phyloP scores from a whole-genome alignment of 2,797 vertebrate species.

The Falco concolor region DNA sequence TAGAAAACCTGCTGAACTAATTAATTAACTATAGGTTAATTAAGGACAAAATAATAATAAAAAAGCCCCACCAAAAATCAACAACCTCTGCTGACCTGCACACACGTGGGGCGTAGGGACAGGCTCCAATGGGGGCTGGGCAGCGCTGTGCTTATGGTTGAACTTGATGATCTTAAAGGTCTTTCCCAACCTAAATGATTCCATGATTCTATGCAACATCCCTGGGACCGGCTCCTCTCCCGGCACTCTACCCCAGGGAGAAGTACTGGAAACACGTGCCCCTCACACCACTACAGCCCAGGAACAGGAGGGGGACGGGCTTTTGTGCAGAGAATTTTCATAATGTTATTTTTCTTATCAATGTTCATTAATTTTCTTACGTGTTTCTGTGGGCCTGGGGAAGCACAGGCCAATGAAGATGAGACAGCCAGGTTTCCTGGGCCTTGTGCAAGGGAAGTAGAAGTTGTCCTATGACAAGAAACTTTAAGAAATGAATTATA shows the following conservation, averaged over 20 bases:
- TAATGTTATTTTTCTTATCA: too few relatives aligned
- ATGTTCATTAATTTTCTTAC: accelerated
- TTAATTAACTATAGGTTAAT: neutral
- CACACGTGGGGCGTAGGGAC: neutral
- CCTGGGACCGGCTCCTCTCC: neutral
- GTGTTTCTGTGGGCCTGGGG: neutral
- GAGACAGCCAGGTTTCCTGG: neutral
- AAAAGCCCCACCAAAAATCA: neutral
- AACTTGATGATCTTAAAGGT: too few relatives aligned
- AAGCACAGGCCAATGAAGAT: neutral
- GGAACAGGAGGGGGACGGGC: neutral
- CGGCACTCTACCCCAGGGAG: neutral
- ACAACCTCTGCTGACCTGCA: neutral
- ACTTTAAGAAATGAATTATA: neutral
- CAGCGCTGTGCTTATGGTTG: neutral
- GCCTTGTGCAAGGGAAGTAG: neutral
- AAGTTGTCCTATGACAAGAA: neutral
- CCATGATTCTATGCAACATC: too few relatives aligned
- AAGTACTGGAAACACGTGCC: neutral
- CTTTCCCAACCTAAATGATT: neutral
- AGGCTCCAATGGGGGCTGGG: neutral
- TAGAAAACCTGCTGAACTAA: neutral
- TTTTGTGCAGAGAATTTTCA: neutral
- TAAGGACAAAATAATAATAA: neutral
- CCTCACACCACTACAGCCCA: neutral